Conservation (phyloP, 2,888 invertebrate genomes). For the Troides oblongomaculatus region DNA sequence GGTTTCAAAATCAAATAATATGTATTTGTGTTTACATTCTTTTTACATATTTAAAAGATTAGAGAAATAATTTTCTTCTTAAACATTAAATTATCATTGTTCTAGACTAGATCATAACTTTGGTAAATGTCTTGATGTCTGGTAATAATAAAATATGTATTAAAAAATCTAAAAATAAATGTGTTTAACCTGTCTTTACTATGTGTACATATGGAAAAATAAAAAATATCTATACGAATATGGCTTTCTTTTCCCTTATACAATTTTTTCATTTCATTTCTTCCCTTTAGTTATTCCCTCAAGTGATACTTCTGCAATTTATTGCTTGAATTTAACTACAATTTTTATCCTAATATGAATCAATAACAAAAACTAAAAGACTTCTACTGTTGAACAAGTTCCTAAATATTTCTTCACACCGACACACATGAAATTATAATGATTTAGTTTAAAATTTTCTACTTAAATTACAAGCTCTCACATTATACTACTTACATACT, state of each 20-base stretch:
- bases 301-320: too few species aligned
- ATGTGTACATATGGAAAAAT: slow-evolving; percentile 19
- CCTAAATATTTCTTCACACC: too few species aligned
- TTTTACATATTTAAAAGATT: slow-evolving; percentile 1
- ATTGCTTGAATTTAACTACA: too few species aligned
- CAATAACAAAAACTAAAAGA: too few species aligned
- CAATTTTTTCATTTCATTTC: too few species aligned
- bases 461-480: background rate
- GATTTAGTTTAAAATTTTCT: background rate
- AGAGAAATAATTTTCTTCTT: slow-evolving; percentile 10
- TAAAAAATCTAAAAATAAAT: slow-evolving; percentile 2
- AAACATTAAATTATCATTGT: slow-evolving; percentile 9
- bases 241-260: slow-evolving; percentile 9
- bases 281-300: too few species aligned
- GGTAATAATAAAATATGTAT: slow-evolving; percentile 11
- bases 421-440: background rate
- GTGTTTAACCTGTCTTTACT: slow-evolving; percentile 11
- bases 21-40: background rate
- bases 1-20: slow-evolving; percentile 3
- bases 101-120: slow-evolving; percentile 27
- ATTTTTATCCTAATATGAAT: too few species aligned
- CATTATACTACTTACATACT: background rate
- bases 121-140: slow-evolving; percentile 21
- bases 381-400: too few species aligned
- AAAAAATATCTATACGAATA: slow-evolving; percentile 12